Evolutionary conservation across 1,140 invertebrate species (phyloP).

Genomic region (Leptestheria dahalacensis): DNA sequence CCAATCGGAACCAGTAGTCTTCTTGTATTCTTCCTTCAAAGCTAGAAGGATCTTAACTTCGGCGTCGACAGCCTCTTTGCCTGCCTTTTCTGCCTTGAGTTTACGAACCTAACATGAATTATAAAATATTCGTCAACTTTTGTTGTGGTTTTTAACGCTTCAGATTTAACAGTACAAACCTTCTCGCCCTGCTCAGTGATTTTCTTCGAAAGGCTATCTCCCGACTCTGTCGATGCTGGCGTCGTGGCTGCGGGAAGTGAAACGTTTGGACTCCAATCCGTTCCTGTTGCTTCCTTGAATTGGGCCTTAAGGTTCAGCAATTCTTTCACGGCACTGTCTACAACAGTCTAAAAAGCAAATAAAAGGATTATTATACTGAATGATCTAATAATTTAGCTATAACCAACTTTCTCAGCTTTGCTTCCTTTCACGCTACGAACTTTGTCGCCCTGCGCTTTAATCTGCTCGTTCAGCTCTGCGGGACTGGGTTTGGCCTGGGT

Average conservation of each 20-base stretch:
- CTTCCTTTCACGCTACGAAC: slow-evolving; percentile 29
- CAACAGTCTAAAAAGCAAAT: slow-evolving; percentile 23
- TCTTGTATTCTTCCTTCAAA: slow-evolving; percentile 67
- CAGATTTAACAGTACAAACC: slow-evolving; percentile 27
- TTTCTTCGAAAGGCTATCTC: slow-evolving; percentile 33
- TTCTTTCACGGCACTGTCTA: slow-evolving; percentile 44
- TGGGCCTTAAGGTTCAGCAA: slow-evolving; percentile 48
- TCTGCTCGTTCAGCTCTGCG: slow-evolving; percentile 21
- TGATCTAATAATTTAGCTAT: not conserved
- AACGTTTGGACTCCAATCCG: slow-evolving; percentile 41
- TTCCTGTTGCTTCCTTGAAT: slow-evolving; percentile 45
- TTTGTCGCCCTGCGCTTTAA: slow-evolving; percentile 32
- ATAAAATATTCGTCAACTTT: no score
- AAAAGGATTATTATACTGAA: not conserved
- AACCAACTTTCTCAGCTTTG: slow-evolving; percentile 26
- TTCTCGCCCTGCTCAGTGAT: slow-evolving; percentile 54
- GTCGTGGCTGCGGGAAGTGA: not conserved
- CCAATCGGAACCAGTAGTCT: slow-evolving; percentile 39
- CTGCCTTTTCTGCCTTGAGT: slow-evolving; percentile 47
- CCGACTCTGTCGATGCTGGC: slow-evolving; percentile 16
- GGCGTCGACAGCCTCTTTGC: slow-evolving; percentile 19
- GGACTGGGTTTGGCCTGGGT: slow-evolving; percentile 15
- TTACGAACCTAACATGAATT: slow-evolving; percentile 31
- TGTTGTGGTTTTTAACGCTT: no score
- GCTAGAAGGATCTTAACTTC: slow-evolving; percentile 41